Evolutionary conservation across 2,888 invertebrate species (phyloP).

Genomic region (Agrenia bidenticulata): DNA sequence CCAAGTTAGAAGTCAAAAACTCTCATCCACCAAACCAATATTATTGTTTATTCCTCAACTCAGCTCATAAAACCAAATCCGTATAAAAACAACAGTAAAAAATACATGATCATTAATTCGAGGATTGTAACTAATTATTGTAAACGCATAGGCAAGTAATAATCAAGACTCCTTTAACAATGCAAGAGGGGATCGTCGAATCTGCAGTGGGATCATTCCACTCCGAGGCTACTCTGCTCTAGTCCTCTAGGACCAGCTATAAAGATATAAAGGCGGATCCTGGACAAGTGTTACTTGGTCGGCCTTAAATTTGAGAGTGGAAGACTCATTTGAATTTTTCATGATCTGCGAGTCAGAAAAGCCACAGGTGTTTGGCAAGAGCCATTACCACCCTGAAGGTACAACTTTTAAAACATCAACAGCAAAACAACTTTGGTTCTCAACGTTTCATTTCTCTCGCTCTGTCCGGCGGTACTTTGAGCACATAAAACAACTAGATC

Average conservation of each 20-base stretch:
- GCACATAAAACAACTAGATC: conserved; percentile 2
- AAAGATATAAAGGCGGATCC: conserved; percentile 5
- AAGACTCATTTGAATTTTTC: conserved; percentile 4
- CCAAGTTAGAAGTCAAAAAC: no score
- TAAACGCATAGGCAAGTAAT: no score
- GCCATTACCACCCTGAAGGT: conserved; percentile 48
- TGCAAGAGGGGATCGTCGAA: no score
- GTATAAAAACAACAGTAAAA: no score
- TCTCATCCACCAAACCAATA: no score
- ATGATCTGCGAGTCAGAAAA: conserved; percentile 12
- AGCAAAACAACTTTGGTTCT: conserved; percentile 9
- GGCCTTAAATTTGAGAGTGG: conserved; percentile 8
- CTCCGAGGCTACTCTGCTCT: no score
- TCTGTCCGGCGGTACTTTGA: conserved; percentile 2
- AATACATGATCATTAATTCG: no score
- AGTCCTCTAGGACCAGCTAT: background rate
- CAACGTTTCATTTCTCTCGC: conserved; percentile 1
- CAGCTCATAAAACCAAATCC: no score
- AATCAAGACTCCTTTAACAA: no score
- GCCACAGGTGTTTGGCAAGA: conserved; percentile 44
- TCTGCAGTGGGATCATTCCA: no score
- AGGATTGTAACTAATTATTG: no score
- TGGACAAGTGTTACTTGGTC: conserved; percentile 1
- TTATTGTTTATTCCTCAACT: no score
- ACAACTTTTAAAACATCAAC: conserved; percentile 15